Evolutionary conservation across 2,113 vertebrate genomes (phyloP), one percentile per base, ranked within the genome.

Genomic region (Gymnocephalus cernua): DNA sequence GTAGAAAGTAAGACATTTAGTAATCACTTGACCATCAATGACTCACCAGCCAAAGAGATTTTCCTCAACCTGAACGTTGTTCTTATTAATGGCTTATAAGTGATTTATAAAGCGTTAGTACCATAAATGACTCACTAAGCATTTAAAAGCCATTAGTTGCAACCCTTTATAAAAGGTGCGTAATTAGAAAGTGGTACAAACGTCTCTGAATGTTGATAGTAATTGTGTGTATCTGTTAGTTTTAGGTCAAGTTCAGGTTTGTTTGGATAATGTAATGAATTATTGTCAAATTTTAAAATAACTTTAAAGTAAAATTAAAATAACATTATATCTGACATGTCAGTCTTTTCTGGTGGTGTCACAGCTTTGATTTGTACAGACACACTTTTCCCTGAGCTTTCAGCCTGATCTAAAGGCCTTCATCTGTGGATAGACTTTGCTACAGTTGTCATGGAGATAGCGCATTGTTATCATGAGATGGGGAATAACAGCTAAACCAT

Each of bases 341-440:
- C 65, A 9, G 50, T 38, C 65, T 77, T 76, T 70, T 64, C 56
- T 76, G 61, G 50, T 27, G 27, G 59, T 19, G 21, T 73, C 12
- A 47, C 19, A 4, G 58, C 32, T 63, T 59, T 53, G 2, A 25
- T 32, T 19, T 75, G 56, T 12, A 57, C 53, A 25, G 53, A 56
- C 12, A 56, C 23, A 6, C 2, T 41, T 41, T 47, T 69, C 13
- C 53, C 35, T 15, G 15, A 73, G 21, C 25, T 73, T 78, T 56
- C 6, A n/a, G 18, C 0, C 16, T n/a, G 15, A 50, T 58, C 18
- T 14, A 0, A 0, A 29, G 15, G 29, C 23, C 8, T 64, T 50
- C 4, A 32, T 62, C 14, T 19, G 45, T 4, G 11, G 29, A 29
- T 4, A 27, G 16, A 41, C 14, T 35, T 56, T 61, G 11, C 19